These are phyloP conservation scores for Momotus momota DNA, from an alignment of 2,797 vertebrate species.

Conservation along the genomic window DNA sequence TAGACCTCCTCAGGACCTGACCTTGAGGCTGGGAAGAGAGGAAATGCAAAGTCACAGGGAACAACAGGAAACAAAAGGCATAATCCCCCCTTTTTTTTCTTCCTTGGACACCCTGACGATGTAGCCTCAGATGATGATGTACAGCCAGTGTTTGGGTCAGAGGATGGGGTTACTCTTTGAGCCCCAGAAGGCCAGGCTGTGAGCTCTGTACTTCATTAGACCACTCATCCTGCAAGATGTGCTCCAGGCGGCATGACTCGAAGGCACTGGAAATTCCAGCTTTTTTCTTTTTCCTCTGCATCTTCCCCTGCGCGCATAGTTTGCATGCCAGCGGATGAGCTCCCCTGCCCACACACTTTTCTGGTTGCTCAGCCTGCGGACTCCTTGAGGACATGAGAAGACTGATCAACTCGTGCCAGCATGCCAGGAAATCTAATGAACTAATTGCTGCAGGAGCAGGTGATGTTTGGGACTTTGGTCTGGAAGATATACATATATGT, in stretches of 20 bases:
- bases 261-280: slow-evolving; percentile 22
- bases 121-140: background rate
- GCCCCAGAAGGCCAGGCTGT: background rate
- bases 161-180: background rate
- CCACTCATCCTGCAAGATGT: background rate
- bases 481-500: fast-evolving
- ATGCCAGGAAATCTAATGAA: background rate
- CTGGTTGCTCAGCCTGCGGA: background rate
- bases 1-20: background rate
- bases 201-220: background rate
- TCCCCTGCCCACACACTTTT: background rate
- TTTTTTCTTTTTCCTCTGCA: background rate
- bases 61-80: background rate
- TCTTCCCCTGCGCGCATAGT: background rate
- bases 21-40: background rate
- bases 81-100: background rate
- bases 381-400: background rate
- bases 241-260: background rate
- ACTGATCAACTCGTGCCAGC: background rate
- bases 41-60: background rate
- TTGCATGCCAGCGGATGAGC: slow-evolving; percentile 29
- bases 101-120: background rate
- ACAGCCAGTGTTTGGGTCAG: background rate
- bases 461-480: background rate
- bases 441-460: background rate